phyloP scores from a whole-genome alignment of 2,888 invertebrate genomes.

The Agriopis marginaria region DNA sequence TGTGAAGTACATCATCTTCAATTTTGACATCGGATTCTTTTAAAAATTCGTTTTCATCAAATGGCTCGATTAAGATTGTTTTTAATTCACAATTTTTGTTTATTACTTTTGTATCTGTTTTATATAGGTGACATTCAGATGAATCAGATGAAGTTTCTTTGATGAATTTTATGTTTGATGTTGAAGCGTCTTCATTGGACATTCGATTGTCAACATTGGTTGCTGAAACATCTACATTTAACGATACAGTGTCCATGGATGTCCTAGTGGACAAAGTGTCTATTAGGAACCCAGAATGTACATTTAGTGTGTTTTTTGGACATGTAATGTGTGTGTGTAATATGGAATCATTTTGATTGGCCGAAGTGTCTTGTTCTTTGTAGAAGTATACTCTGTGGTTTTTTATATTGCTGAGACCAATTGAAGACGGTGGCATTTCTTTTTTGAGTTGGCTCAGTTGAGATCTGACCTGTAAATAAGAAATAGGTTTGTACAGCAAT shows the following conservation, averaged over 20 bases:
- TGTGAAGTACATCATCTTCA: neutral
- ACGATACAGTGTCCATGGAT: neutral
- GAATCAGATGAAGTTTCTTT: neutral
- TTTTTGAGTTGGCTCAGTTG: constrained; percentile 4
- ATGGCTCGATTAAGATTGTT: constrained; percentile 2
- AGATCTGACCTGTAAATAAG: neutral
- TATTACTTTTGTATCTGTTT: neutral
- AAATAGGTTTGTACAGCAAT: neutral
- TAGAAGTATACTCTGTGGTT: constrained; percentile 11
- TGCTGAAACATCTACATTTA: neutral
- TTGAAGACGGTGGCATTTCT: constrained; percentile 3
- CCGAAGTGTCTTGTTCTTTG: neutral
- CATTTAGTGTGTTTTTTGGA: neutral
- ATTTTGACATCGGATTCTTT: constrained; percentile 6
- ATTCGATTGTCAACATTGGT: neutral
- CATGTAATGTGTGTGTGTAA: neutral
- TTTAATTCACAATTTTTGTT: neutral
- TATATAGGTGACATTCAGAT: neutral
- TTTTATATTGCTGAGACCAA: neutral
- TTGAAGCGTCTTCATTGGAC: neutral
- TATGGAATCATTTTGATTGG: neutral
- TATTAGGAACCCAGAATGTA: neutral
- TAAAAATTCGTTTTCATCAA: neutral
- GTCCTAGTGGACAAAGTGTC: neutral
- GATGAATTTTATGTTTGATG: neutral